phyloP scores from a whole-genome alignment of 2,888 invertebrate species.

The Ptilodon capucinus region DNA sequence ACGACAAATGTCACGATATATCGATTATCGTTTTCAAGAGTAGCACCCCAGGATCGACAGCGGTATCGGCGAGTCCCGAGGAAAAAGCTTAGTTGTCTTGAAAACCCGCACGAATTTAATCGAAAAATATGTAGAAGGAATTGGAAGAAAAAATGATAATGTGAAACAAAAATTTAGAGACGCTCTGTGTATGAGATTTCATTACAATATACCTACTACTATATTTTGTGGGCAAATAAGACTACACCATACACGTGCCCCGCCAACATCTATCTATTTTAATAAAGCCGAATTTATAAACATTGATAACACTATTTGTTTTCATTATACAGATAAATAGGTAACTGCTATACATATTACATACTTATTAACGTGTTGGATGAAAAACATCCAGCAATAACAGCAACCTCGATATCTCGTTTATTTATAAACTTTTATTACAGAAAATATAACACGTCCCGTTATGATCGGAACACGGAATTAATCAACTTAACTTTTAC shows the following conservation, averaged over 20 bases:
- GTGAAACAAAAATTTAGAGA: too few species aligned
- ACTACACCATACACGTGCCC: slow-evolving; percentile 22
- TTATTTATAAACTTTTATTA: slow-evolving; percentile 13
- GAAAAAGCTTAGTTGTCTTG: too few species aligned
- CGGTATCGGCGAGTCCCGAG: too few species aligned
- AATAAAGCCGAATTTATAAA: slow-evolving; percentile 29
- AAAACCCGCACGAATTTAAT: too few species aligned
- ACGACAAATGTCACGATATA: too few species aligned
- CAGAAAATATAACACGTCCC: slow-evolving; percentile 13
- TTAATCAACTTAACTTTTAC: slow-evolving; percentile 27
- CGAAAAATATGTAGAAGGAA: too few species aligned
- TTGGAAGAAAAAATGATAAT: too few species aligned
- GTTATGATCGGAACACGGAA: slow-evolving; percentile 12
- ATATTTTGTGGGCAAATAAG: neutral
- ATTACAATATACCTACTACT: too few species aligned
- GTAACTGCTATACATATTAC: slow-evolving; percentile 25
- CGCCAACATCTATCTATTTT: slow-evolving; percentile 28
- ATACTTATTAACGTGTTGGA: slow-evolving; percentile 6
- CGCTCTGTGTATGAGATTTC: too few species aligned
- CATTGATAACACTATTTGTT: slow-evolving; percentile 54
- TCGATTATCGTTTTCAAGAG: too few species aligned
- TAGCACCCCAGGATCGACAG: too few species aligned
- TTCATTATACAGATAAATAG: slow-evolving; percentile 35
- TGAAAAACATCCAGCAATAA: slow-evolving; percentile 24
- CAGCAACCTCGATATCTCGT: slow-evolving; percentile 31